Percentiles rank a stretch among this genome's conserved stretches.
Evolutionary conservation across 2,888 invertebrate species (phyloP).

Genomic region (Fragum whitleyi): DNA sequence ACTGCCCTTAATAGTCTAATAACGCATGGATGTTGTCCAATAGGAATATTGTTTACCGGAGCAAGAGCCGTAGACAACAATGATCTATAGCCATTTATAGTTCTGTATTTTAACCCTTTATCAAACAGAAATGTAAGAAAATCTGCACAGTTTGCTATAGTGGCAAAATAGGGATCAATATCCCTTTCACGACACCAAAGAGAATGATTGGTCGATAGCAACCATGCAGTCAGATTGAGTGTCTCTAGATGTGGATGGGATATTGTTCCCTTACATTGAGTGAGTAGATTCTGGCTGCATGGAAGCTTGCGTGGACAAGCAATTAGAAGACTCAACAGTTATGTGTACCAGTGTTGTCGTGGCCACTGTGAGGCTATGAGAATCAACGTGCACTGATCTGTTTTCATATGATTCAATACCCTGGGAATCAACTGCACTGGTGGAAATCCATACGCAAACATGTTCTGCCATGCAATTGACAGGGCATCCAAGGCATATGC

Average conservation of each 20-base stretch:
- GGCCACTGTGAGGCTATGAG: slow-evolving; percentile 48
- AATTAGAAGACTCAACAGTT: slow-evolving; percentile 35
- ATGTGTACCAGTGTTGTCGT: slow-evolving; percentile 34
- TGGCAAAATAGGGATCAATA: slow-evolving; percentile 45
- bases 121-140: slow-evolving; percentile 20
- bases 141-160: slow-evolving; percentile 35
- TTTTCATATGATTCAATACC: slow-evolving; percentile 34
- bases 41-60: slow-evolving; percentile 28
- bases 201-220: slow-evolving; percentile 40
- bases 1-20: slow-evolving; percentile 31
- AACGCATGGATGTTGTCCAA: slow-evolving; percentile 44
- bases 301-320: slow-evolving; percentile 43
- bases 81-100: slow-evolving; percentile 32
- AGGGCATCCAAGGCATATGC: slow-evolving; percentile 55
- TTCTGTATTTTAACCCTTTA: slow-evolving; percentile 34
- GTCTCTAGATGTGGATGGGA: slow-evolving; percentile 38
- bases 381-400: slow-evolving; percentile 42
- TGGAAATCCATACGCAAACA: slow-evolving; percentile 52
- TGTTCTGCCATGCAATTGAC: slow-evolving; percentile 53
- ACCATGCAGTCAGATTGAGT: slow-evolving; percentile 24
- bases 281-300: slow-evolving; percentile 29
- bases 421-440: slow-evolving; percentile 37
- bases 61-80: slow-evolving; percentile 32
- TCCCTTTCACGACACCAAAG: slow-evolving; percentile 49
- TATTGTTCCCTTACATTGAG: slow-evolving; percentile 34